These are phyloP conservation scores for Falcaria lacertinaria DNA, from an alignment of 2,888 invertebrate species.

Conservation along the genomic window DNA sequence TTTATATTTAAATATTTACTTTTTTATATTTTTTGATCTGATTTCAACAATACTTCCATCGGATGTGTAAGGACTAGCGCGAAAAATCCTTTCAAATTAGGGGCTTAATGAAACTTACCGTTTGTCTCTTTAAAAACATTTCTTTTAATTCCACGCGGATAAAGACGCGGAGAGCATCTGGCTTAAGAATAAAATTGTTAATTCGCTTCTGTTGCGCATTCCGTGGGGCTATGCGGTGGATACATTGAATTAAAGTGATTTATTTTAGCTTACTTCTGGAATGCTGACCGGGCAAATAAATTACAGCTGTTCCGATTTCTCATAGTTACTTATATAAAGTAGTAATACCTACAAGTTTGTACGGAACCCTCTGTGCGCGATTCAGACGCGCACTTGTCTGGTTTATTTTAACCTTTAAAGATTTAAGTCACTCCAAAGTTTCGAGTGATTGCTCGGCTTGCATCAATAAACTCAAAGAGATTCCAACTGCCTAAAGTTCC, in stretches of 20 bases:
- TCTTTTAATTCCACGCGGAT: too few species aligned
- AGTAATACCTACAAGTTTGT: neutral
- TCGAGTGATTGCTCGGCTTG: neutral
- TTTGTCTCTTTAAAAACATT: too few species aligned
- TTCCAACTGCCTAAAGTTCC: neutral
- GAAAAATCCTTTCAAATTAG: too few species aligned
- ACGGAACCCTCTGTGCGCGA: neutral
- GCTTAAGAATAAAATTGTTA: neutral
- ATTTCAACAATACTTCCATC: too few species aligned
- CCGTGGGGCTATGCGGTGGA: neutral
- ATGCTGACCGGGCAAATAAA: neutral
- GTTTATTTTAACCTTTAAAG: too few species aligned
- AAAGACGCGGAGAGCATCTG: neutral
- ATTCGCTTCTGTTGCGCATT: neutral
- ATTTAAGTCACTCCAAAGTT: too few species aligned
- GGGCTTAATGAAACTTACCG: too few species aligned
- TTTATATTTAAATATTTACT: too few species aligned
- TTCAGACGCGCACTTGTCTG: too few species aligned
- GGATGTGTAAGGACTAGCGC: too few species aligned
- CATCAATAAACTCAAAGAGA: neutral
- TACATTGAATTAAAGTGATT: neutral
- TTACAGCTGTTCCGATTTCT: neutral
- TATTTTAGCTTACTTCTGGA: neutral
- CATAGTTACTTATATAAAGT: too few species aligned
- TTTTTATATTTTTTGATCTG: too few species aligned